phyloP scores from a whole-genome alignment of 2,797 vertebrate species.

The Leptatherina wallacei region DNA sequence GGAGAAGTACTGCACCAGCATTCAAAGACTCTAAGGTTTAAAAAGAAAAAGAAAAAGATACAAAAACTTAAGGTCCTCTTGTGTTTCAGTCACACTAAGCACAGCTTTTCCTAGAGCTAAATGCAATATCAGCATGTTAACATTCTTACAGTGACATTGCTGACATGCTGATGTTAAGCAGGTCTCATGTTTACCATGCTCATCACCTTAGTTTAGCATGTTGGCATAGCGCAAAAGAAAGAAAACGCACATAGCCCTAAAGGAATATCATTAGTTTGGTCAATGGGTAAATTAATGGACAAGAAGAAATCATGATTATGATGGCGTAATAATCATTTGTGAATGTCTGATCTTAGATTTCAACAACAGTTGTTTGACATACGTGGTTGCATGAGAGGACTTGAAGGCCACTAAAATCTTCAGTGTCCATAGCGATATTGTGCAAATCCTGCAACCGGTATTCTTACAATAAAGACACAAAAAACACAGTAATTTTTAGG shows the following conservation, averaged over 20 bases:
- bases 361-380: neutral
- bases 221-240: neutral
- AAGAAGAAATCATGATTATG: no score
- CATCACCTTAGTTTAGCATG: neutral
- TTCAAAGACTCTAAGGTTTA: neutral
- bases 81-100: neutral
- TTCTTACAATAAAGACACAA: no score
- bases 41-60: neutral
- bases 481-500: no score
- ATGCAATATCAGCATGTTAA: neutral
- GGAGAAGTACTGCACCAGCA: neutral
- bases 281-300: neutral
- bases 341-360: no score
- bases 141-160: neutral
- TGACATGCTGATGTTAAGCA: conserved; percentile 7
- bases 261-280: neutral
- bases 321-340: no score
- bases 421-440: no score
- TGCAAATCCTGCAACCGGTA: no score
- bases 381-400: no score
- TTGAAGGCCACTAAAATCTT: no score
- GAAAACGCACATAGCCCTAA: no score
- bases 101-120: neutral
- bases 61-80: neutral
- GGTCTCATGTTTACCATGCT: neutral